Percentiles rank a stretch among this genome's conserved stretches.
Conservation (phyloP, 35 echinoderm and acorn worm genomes). For the Anneissia japonica region DNA sequence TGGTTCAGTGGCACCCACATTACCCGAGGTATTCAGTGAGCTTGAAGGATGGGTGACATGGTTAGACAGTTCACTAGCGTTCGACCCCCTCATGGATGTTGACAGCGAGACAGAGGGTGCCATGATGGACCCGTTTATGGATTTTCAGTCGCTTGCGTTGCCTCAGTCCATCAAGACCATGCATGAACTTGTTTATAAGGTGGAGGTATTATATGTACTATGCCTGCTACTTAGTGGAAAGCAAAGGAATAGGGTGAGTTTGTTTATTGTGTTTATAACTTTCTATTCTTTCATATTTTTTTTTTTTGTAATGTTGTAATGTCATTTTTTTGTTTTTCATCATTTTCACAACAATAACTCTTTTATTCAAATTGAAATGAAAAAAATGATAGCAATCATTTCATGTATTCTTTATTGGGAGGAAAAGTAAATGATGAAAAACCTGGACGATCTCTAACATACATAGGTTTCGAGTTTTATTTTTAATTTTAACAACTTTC, state of each 20-base stretch:
- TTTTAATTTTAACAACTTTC: too few species aligned
- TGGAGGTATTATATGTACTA: conserved; percentile 87
- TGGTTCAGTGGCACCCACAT: conserved; percentile 13
- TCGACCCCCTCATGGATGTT: conserved; percentile 93
- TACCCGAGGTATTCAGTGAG: conserved; percentile 68
- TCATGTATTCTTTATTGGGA: too few species aligned
- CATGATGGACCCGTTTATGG: conserved; percentile 64
- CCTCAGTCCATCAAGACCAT: conserved; percentile 85
- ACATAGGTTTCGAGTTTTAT: too few species aligned
- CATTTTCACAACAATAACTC: background rate
- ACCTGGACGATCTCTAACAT: too few species aligned
- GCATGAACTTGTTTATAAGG: conserved; percentile 98
- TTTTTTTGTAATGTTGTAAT: too few species aligned
- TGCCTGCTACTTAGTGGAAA: conserved; percentile 88
- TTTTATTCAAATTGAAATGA: background rate
- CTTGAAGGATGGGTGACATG: conserved; percentile 98
- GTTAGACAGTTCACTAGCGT: conserved; percentile 96
- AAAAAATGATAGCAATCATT: too few species aligned
- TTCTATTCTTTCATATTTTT: too few species aligned
- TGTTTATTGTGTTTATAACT: too few species aligned
- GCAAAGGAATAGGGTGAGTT: conserved; percentile 81
- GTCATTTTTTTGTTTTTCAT: too few species aligned
- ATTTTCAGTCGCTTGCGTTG: conserved; percentile 56
- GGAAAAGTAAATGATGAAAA: too few species aligned
- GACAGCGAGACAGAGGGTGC: conserved; percentile 77